Evolutionary conservation across 2,888 invertebrate species (phyloP).

Genomic region (Ichneumoninae sp.): DNA sequence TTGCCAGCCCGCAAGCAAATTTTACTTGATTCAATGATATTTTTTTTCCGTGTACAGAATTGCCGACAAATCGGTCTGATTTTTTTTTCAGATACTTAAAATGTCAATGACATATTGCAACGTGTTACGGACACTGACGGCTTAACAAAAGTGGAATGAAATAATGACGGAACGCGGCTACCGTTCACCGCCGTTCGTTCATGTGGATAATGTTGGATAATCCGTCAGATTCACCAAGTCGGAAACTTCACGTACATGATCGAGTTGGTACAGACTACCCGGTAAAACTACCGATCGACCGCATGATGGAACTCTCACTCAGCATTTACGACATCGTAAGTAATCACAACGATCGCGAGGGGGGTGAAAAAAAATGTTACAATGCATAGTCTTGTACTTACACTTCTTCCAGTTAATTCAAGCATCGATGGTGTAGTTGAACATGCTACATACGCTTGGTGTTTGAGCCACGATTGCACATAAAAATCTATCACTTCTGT

Average conservation of each 20-base stretch:
- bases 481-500: too few relatives aligned
- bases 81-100: background rate
- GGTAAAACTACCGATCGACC: constrained; percentile 75
- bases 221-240: too few relatives aligned
- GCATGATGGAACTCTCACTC: constrained; percentile 74
- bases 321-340: constrained; percentile 75
- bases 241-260: too few relatives aligned
- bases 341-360: constrained; percentile 33
- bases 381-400: background rate
- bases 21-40: too few relatives aligned
- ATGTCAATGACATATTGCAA: constrained; percentile 50
- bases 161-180: too few relatives aligned
- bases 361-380: background rate
- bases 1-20: too few relatives aligned
- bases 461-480: background rate
- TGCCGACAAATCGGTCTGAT: constrained; percentile 41
- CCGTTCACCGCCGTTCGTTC: background rate
- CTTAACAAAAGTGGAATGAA: too few relatives aligned
- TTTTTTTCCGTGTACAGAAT: background rate
- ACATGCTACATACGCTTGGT: constrained; percentile 70
- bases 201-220: too few relatives aligned
- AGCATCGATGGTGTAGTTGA: constrained; percentile 73
- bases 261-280: background rate
- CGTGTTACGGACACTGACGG: background rate
- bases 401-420: constrained; percentile 70